These are phyloP conservation scores for Muscicapa adusta DNA, from an alignment of 2,113 vertebrate genomes.

Conservation along the genomic window DNA sequence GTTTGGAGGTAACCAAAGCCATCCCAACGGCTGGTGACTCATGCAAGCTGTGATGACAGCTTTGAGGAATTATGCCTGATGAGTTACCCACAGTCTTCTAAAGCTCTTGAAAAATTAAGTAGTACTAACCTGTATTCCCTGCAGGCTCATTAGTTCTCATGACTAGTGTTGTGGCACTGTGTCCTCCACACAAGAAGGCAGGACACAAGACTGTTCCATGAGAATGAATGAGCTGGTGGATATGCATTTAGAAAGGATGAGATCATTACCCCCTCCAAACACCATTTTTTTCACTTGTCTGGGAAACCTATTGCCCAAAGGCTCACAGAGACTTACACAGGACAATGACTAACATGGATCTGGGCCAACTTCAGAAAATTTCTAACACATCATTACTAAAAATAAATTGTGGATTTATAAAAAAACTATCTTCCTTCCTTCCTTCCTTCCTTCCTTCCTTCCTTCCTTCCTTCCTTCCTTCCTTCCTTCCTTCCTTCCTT, in stretches of 20 bases:
- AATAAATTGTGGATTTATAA: not conserved
- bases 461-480: rapidly evolving
- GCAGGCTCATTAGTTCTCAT: not conserved
- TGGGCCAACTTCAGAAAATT: not conserved
- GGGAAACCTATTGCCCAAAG: not conserved
- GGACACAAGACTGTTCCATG: not conserved
- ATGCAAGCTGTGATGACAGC: not conserved
- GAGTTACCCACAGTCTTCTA: not conserved
- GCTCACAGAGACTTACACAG: not conserved
- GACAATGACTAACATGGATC: not conserved
- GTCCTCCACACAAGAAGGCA: not conserved
- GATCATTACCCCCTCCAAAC: not conserved
- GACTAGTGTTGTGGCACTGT: not conserved
- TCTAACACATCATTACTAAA: not conserved
- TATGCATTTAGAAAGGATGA: not conserved
- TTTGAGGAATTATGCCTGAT: not conserved
- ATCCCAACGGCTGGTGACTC: not conserved
- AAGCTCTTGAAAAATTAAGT: not conserved
- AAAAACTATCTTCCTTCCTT: not conserved
- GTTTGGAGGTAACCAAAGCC: not conserved
- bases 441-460: not conserved
- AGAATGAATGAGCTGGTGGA: not conserved
- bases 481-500: too few relatives aligned
- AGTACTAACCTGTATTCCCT: not conserved
- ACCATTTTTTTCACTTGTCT: not conserved